phyloP scores from a whole-genome alignment of 2,797 vertebrate species.

The Coendou prehensilis region DNA sequence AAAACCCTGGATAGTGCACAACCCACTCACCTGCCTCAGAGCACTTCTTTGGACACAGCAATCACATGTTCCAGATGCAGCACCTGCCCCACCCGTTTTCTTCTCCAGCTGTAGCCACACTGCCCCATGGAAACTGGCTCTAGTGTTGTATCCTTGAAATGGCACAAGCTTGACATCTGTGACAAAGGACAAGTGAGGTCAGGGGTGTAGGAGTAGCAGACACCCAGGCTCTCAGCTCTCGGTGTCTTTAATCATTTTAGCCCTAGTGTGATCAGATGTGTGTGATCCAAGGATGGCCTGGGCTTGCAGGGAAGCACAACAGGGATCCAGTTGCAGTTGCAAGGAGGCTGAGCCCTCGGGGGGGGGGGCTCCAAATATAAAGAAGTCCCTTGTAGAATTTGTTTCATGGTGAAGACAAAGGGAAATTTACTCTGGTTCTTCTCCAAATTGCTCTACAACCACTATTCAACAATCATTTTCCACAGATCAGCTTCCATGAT shows the following conservation, averaged over 20 bases:
- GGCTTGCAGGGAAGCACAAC: neutral
- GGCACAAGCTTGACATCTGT: neutral
- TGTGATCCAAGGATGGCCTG: neutral
- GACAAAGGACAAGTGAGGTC: neutral
- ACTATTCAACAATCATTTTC: neutral
- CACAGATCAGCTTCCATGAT: neutral
- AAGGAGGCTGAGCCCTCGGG: neutral
- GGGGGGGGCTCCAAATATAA: neutral
- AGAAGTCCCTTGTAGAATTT: neutral
- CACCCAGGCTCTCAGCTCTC: neutral
- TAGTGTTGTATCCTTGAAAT: neutral
- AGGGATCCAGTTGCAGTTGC: neutral
- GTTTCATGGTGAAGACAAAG: neutral
- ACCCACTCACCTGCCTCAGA: neutral
- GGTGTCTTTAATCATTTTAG: neutral
- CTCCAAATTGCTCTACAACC: neutral
- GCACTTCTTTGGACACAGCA: neutral
- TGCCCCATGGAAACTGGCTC: neutral
- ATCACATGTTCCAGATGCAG: neutral
- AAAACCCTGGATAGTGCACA: neutral
- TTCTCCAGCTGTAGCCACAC: neutral
- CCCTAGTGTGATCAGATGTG: neutral
- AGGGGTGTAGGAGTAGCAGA: neutral
- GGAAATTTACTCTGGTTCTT: neutral
- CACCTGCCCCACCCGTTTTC: neutral